Conservation (phyloP, 2,113 vertebrate species). For the Hystrix cristata region DNA sequence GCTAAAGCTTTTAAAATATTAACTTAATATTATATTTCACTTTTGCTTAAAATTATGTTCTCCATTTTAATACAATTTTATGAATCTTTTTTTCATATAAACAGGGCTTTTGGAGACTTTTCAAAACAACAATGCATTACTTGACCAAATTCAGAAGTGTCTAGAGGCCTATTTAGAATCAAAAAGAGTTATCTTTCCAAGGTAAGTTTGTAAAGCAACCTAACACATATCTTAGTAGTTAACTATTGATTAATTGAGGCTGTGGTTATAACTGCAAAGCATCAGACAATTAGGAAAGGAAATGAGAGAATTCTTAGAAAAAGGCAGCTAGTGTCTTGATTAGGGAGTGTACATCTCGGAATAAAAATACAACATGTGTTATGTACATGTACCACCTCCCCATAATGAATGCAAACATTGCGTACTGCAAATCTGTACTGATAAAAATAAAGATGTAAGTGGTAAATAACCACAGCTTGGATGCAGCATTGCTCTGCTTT, state of each 20-base stretch:
- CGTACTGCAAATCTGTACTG: background rate
- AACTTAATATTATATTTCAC: conserved; percentile 9
- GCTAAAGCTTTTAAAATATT: conserved; percentile 1
- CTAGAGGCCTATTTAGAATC: conserved; percentile 94
- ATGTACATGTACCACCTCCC: background rate
- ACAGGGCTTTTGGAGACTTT: conserved; percentile 92
- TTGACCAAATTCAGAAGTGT: conserved; percentile 94
- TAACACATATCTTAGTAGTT: background rate
- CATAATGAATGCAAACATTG: background rate
- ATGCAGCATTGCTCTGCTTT: background rate
- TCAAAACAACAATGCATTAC: conserved; percentile 91
- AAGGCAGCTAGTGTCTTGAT: background rate
- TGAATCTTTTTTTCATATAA: conserved; percentile 43
- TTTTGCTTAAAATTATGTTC: conserved; percentile 44
- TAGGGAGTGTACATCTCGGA: background rate
- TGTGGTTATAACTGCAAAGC: background rate
- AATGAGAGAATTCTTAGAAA: background rate
- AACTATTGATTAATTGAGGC: background rate
- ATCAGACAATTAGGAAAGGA: background rate
- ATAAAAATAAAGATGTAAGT: background rate
- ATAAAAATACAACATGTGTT: background rate
- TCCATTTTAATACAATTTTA: conserved; percentile 36
- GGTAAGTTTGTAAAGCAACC: conserved; percentile 84
- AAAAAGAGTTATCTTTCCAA: conserved; percentile 92
- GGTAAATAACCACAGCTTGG: background rate